Evolutionary conservation across 2,113 vertebrate genomes (phyloP), one percentile per base, ranked within the genome.

Genomic region (Atractosteus spatula): DNA sequence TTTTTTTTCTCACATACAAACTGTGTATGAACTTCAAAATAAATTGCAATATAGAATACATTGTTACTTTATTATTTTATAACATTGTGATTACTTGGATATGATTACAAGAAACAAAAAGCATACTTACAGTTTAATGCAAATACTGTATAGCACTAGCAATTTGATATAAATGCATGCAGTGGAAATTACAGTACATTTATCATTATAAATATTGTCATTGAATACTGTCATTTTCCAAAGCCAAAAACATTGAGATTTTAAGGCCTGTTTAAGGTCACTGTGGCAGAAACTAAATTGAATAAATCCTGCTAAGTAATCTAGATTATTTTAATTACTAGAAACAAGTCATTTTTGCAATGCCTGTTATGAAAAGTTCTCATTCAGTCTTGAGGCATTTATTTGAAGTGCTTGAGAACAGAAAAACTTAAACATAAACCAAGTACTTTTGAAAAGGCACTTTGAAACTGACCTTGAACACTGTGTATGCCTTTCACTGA

Each of bases 381-480:
- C 14, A 5, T 51, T 51, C 5, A 51, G 10, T 51, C 47, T 51
- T 3, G 5, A 51, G 47, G 5, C 5, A 51, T 51, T 51, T 51
- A 7, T 51, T 51, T 13, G 4, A 59, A 59, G 14, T 59, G 14
- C 13, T 59, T 59, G 10, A n/a, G 12, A 5, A 59, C 3, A 59
- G 3, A 59, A 16, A 59, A 5, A 16, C n/a, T 13, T 59, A 6
- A 59, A 59, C 14, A 6, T 59, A 59, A 59, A 59, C 14, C 57
- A 59, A 13, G 2, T 3, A 2, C 10, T n/a, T 59, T 13, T n/a
- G 4, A n/a, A 3, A 59, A 16, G 14, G n/a, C 57, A 13, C 57
- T 59, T 59, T 8, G 57, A 59, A 59, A 59, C 13, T 59, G n/a
- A 59, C 57, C 57, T 59, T 59, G 57, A 59, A 59, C 57, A 59